Evolutionary conservation across 1,140 invertebrate genomes (phyloP).

Genomic region (Mactra quadrangularis): DNA sequence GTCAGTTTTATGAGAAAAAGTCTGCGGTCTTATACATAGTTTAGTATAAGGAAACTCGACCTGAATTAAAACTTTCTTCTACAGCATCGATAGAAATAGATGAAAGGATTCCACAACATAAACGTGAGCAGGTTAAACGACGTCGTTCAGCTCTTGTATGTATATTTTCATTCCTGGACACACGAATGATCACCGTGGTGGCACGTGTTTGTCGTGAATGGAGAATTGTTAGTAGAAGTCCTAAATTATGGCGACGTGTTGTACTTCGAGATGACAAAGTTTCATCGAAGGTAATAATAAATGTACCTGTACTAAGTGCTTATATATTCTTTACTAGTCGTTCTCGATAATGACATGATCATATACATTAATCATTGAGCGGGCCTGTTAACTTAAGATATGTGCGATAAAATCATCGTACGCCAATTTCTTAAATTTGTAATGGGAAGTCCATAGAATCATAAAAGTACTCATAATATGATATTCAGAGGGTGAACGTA

Average conservation of each 20-base stretch:
- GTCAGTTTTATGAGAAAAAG: too few species aligned
- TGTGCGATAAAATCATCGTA: neutral
- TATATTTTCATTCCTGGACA: neutral
- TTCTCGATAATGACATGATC: neutral
- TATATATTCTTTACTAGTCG: too few species aligned
- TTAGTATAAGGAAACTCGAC: too few species aligned
- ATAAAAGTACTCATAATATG: too few species aligned
- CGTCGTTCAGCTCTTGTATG: neutral
- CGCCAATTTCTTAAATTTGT: neutral
- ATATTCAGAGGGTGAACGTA: too few species aligned
- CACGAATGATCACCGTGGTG: neutral
- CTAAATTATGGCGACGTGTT: slow-evolving; percentile 61
- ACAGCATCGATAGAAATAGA: slow-evolving; percentile 24
- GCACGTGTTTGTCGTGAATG: slow-evolving; percentile 27
- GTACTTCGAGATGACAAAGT: slow-evolving; percentile 51
- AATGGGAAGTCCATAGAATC: too few species aligned
- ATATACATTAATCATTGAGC: neutral
- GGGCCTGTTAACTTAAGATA: neutral
- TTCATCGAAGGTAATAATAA: slow-evolving; percentile 63
- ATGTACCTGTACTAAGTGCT: neutral
- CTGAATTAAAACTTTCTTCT: too few species aligned
- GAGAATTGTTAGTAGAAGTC: slow-evolving; percentile 58
- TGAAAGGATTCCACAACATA: neutral
- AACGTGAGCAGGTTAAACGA: slow-evolving; percentile 21
- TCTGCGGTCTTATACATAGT: too few species aligned